phyloP scores from a whole-genome alignment of 2,797 vertebrate genomes.

The Cryptoprocta ferox region DNA sequence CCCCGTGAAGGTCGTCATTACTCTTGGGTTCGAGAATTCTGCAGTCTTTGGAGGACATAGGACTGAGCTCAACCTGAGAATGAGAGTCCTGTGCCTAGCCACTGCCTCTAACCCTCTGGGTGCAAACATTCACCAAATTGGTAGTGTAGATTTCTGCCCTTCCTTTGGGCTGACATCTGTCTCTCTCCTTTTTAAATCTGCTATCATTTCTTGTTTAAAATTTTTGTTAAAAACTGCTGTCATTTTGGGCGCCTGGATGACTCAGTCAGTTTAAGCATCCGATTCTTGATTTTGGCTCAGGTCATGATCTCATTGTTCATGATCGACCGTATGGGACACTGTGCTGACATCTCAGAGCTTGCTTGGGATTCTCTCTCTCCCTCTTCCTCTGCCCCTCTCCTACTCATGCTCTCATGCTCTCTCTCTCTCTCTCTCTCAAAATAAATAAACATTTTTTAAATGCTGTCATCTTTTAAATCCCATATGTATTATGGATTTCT shows the following conservation, averaged over 20 bases:
- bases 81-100: not conserved
- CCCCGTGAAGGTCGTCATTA: not conserved
- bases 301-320: no score
- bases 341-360: no score
- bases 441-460: no score
- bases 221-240: not conserved
- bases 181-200: not conserved
- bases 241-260: no score
- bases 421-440: no score
- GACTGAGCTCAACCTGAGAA: not conserved
- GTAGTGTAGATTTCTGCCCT: not conserved
- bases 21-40: not conserved
- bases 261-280: no score
- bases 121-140: not conserved
- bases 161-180: not conserved
- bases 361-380: no score
- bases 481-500: conserved; percentile 8
- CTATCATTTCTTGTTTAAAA: not conserved
- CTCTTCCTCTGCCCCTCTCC: no score
- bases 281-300: no score
- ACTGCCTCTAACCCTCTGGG: not conserved
- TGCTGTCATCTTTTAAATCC: not conserved
- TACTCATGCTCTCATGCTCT: no score
- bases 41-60: not conserved
- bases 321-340: no score